A percentile compares a stretch with the other conserved stretches of the same genome.
Conservation (phyloP, 2,888 invertebrate genomes). For the Tetrapedia diversipes region DNA sequence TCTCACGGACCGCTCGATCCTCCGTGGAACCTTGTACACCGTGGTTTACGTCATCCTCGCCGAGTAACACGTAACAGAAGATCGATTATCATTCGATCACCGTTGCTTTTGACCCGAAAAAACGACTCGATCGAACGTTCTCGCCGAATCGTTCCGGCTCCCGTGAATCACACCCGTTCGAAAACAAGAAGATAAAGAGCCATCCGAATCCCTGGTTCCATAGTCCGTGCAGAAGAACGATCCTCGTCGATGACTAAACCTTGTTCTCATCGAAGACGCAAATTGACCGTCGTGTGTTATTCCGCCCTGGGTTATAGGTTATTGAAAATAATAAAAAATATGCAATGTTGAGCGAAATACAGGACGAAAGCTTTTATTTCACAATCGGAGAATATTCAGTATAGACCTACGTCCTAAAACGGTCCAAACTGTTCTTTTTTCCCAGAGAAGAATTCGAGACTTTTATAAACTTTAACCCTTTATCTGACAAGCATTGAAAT, state of each 20-base stretch:
- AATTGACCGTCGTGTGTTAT: too few species aligned
- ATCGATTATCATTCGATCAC: constrained; percentile 15
- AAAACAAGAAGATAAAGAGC: background rate
- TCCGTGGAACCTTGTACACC: background rate
- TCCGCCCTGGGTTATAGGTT: too few species aligned
- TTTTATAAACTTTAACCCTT: too few species aligned
- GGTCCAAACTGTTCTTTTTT: too few species aligned
- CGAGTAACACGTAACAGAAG: background rate
- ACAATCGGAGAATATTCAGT: too few species aligned
- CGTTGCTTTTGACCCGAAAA: background rate
- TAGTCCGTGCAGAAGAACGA: background rate
- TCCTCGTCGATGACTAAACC: constrained; percentile 9
- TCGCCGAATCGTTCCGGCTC: constrained; percentile 1
- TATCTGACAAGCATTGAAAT: too few species aligned
- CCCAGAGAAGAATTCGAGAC: too few species aligned
- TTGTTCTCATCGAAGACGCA: background rate
- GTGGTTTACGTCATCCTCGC: constrained; percentile 1
- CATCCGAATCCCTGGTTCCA: background rate
- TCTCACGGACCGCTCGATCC: background rate
- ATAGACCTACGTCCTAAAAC: too few species aligned
- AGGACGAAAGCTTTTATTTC: too few species aligned
- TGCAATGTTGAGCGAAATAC: too few species aligned
- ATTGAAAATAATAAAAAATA: too few species aligned
- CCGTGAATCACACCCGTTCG: constrained; percentile 6
- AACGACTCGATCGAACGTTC: background rate